Evolutionary conservation across 2,888 invertebrate genomes (phyloP), one percentile per base, ranked within the genome.

Genomic region (Platycheirus rosarum): DNA sequence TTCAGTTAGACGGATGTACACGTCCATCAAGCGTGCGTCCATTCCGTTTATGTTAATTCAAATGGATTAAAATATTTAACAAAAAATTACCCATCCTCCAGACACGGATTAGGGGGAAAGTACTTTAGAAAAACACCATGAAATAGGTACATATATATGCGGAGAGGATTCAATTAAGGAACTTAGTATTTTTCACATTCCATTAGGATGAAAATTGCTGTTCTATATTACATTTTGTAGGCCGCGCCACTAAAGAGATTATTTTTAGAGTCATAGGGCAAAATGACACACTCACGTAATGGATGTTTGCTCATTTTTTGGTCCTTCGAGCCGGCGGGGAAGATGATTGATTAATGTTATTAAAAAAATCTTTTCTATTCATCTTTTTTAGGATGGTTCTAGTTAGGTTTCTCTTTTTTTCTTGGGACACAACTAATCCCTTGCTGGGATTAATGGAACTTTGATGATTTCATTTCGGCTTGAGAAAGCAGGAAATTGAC

Each of bases 321-420:
- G 48, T 60, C 35, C 63, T 57, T 49, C n/a, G 1, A 78, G 44
- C 16, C 46, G 6, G n/a, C 2, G 7, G 2, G 9, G 16, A 49
- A 65, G 32, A 65, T 80, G 80, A 80, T 80, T 80, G 75, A 80
- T 80, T 80, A 46, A 75, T 65, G 32, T 70, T 70, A 40, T 75
- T 29, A 44, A 65, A 70, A 23, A 74, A 57, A 48, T 37, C 49
- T 66, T 42, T 13, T 55, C n/a, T 68, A 49, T 69, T 66, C 23
- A 13, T 66, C n/a, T 49, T 32, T 68, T 23, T 23, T 23, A 23
- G 6, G 23, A 23, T 32, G 8, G 5, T 29, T 37, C 20, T 23
- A 16, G 6, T 2, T 16, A 7, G 5, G 40, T 9, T 13, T 32
- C 7, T 8, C 42, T 16, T 13, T 23, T 6, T 37, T 66, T 44